A percentile compares a stretch with the other conserved stretches of the same genome.
These are phyloP conservation scores for Dinocampus coccinellae DNA, from an alignment of 2,888 invertebrate species.

Conservation along the genomic window DNA sequence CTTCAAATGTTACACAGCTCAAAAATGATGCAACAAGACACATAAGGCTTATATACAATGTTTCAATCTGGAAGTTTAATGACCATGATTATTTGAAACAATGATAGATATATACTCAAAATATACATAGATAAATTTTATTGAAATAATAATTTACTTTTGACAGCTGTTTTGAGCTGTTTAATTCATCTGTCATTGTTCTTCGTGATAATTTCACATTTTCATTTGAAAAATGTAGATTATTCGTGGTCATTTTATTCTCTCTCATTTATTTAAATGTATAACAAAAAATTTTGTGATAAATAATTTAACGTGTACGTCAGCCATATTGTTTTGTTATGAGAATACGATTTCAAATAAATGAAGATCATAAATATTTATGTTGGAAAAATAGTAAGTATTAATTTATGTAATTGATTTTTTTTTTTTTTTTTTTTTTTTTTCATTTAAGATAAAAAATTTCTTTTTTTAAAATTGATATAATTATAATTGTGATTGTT, in stretches of 20 bases:
- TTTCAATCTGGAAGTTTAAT: constrained; percentile 49
- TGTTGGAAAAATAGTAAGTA: not conserved
- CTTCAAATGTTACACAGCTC: constrained; percentile 54
- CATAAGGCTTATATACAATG: constrained; percentile 50
- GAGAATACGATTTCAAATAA: not conserved
- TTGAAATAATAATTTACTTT: not conserved
- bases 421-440: not conserved
- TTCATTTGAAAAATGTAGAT: not conserved
- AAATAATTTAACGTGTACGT: constrained; percentile 8
- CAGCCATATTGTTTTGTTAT: constrained; percentile 22
- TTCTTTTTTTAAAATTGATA: not conserved
- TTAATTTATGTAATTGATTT: not conserved
- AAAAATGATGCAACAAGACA: constrained; percentile 55
- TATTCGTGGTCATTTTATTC: not conserved
- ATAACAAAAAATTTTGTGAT: constrained; percentile 9
- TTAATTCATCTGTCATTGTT: not conserved
- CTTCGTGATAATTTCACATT: not conserved
- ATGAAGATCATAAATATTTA: not conserved
- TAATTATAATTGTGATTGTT: constrained; percentile 40
- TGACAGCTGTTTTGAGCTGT: not conserved
- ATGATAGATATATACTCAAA: too few relatives aligned
- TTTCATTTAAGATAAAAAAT: too few relatives aligned
- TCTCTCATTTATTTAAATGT: not conserved
- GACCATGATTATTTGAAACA: too few relatives aligned
- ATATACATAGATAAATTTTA: too few relatives aligned